Evolutionary conservation across 2,113 vertebrate species (phyloP).

Genomic region (Noctilio leporinus): DNA sequence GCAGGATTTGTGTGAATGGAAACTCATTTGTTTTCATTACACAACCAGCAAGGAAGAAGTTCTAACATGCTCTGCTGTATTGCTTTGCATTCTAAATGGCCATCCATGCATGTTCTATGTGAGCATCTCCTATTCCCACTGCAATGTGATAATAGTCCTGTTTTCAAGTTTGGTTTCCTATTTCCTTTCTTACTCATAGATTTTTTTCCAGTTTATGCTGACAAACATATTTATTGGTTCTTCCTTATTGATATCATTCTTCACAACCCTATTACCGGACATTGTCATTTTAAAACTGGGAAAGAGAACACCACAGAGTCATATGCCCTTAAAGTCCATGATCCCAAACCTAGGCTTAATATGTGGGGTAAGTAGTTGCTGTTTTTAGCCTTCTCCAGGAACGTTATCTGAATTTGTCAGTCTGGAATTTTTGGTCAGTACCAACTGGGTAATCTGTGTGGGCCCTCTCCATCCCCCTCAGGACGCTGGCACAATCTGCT

Average conservation of each 20-base stretch:
- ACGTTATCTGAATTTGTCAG: neutral
- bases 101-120: neutral
- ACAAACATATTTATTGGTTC: neutral
- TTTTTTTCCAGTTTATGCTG: neutral
- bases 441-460: neutral
- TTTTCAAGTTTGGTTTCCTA: conserved; percentile 8
- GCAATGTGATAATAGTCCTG: conserved; percentile 34
- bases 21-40: conserved; percentile 61
- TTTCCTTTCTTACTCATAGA: neutral
- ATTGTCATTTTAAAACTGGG: neutral
- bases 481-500: neutral
- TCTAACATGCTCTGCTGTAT: conserved; percentile 17
- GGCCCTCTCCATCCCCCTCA: neutral
- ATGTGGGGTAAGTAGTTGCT: neutral
- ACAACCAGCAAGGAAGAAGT: conserved; percentile 7
- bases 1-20: conserved; percentile 49
- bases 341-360: neutral
- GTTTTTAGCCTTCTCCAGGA: neutral
- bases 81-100: conserved; percentile 41
- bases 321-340: too few relatives aligned
- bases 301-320: neutral
- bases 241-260: neutral
- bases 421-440: neutral
- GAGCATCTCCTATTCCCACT: conserved; percentile 20
- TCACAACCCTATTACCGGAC: neutral